phyloP scores from a whole-genome alignment of 2,113 vertebrate genomes.

The Sorex fumeus region DNA sequence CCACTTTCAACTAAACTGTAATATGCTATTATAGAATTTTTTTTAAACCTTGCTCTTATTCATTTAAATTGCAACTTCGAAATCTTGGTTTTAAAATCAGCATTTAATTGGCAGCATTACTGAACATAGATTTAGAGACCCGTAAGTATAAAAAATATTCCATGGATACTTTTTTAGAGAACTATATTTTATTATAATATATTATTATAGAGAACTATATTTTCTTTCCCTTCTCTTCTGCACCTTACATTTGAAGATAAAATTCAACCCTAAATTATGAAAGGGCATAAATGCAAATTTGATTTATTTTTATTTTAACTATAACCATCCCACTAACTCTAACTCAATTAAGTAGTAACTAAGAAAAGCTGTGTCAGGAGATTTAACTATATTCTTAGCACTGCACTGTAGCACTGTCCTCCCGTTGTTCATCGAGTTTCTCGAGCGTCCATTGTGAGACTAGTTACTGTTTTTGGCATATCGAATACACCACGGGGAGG shows the following conservation, averaged over 20 bases:
- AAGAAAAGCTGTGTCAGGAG: not conserved
- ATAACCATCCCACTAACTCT: not conserved
- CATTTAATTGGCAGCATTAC: slow-evolving; percentile 30
- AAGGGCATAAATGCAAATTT: slow-evolving; percentile 38
- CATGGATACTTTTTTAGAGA: not conserved
- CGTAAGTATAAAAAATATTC: not conserved
- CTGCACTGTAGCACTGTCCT: no score
- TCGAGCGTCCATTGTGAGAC: no score
- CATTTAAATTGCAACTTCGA: not conserved
- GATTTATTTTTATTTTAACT: slow-evolving; percentile 37
- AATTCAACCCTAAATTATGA: not conserved
- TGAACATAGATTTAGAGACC: slow-evolving; percentile 36
- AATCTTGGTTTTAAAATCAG: not conserved
- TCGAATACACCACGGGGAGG: no score
- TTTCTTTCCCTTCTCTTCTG: slow-evolving; percentile 11
- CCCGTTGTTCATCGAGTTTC: no score
- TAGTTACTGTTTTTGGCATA: no score
- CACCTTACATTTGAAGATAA: slow-evolving; percentile 47
- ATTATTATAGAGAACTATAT: slow-evolving; percentile 8
- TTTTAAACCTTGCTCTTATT: slow-evolving; percentile 31
- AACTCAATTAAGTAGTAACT: slow-evolving; percentile 25
- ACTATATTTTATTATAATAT: no score
- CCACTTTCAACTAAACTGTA: slow-evolving; percentile 43
- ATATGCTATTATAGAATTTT: not conserved
- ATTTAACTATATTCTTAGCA: no score